Conservation (phyloP, 2,888 invertebrate genomes). For the Ophion costatus region DNA sequence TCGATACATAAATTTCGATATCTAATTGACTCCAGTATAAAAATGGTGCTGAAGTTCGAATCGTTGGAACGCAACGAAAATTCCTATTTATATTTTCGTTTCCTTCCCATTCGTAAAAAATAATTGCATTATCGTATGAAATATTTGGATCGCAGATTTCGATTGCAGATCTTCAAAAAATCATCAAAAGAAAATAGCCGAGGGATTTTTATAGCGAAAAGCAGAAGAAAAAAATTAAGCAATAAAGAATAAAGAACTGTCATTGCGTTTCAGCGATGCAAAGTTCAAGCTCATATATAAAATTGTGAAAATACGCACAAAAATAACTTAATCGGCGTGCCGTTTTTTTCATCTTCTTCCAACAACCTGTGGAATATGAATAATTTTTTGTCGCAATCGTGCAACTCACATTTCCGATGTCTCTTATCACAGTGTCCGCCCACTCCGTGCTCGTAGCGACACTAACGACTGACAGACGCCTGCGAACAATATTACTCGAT, state of each 20-base stretch:
- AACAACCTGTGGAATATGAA: background rate
- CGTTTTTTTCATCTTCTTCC: background rate
- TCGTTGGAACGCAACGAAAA: no score
- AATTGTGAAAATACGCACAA: background rate
- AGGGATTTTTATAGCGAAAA: background rate
- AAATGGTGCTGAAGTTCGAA: no score
- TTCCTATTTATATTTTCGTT: no score
- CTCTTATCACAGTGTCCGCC: constrained; percentile 61
- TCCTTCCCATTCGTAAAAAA: no score
- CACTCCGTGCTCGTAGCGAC: constrained; percentile 45
- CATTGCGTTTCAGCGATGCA: background rate
- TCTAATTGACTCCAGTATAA: no score
- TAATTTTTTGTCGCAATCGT: constrained; percentile 3
- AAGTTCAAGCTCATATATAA: background rate
- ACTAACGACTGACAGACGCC: constrained; percentile 9
- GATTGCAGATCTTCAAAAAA: no score
- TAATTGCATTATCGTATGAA: no score
- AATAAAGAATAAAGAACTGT: no score
- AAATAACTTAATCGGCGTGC: background rate
- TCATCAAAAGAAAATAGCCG: no score
- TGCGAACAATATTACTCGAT: constrained; percentile 5
- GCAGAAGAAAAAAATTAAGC: no score
- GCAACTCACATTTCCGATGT: background rate
- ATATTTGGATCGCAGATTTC: no score
- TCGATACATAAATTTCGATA: no score